Percentiles rank a stretch among this genome's conserved stretches.
phyloP scores from a whole-genome alignment of 2,888 invertebrate genomes.

The Orthosia gothica region DNA sequence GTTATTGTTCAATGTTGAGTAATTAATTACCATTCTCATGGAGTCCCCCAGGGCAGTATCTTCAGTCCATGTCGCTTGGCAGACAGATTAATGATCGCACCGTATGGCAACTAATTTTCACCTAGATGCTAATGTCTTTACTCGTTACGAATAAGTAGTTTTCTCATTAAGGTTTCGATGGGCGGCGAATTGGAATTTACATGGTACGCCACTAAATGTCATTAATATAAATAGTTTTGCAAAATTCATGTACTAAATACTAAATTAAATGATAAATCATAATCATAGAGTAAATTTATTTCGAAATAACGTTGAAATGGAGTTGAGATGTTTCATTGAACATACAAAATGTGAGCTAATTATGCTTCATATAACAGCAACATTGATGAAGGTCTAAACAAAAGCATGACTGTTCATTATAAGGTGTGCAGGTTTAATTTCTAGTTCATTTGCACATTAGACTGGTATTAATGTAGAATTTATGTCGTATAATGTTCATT shows the following conservation, averaged over 20 bases:
- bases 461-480: conserved; percentile 22
- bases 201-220: not conserved
- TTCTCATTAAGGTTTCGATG: conserved; percentile 19
- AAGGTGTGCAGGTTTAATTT: conserved; percentile 4
- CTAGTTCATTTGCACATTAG: conserved; percentile 22
- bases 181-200: not conserved
- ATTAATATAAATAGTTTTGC: not conserved
- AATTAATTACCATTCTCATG: conserved; percentile 12
- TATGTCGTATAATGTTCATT: not conserved
- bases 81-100: conserved; percentile 35
- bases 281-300: not conserved
- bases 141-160: conserved; percentile 37
- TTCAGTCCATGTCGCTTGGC: conserved; percentile 22
- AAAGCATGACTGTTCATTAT: conserved; percentile 14
- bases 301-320: not conserved
- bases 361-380: not conserved
- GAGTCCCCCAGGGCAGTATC: conserved; percentile 20
- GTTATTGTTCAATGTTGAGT: conserved; percentile 9
- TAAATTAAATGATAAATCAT: not conserved
- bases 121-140: conserved; percentile 25
- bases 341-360: conserved; percentile 21
- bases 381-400: conserved; percentile 27
- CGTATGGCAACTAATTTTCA: conserved; percentile 31
- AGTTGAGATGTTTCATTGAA: not conserved
- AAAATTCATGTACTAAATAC: not conserved